Evolutionary conservation across 23 tunicate species (phyloP), one percentile per base, ranked within the genome.

Genomic region (Trididemnum miniatum): DNA sequence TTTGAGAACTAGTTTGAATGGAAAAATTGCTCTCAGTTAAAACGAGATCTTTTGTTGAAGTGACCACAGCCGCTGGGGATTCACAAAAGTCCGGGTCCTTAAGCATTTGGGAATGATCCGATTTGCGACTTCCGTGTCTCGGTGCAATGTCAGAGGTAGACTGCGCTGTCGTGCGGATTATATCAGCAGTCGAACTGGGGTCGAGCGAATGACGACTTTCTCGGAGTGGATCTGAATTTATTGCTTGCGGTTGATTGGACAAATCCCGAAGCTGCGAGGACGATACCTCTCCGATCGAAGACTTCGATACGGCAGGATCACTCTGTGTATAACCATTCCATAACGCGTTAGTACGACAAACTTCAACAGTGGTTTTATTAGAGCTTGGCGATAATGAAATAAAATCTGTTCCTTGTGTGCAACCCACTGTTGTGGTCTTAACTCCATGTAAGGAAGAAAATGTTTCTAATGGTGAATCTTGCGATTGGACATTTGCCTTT

Each of bases 81-180:
- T 77, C 82, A n/a, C 66, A 29, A 52, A 77, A 77, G 38, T 77
- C 82, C 4, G 82, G 82, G 31, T 77, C 82, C 28, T 54, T 32
- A 2, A 74, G 30, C 67, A 57, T 77, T 7, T 9, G 25, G 4
- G 65, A 34, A 29, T 77, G 82, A 29, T 31, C 82, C 5, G 82
- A 52, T 33, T 77, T 77, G 9, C 82, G 65, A 23, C 40, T 52
- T 23, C 31, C 20, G 38, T 77, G 66, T 2, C 67, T 35, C 9
- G 59, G 28, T 2, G 37, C 4, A 37, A 37, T 5, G 18, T 15
- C 75, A 31, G 37, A 33, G n/a, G 7, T 2, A 5, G 29, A 4
- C 23, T 20, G 28, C 24, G 69, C 25, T 15, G 27, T 15, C 24
- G 69, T 5, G 23, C 28, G 4, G 28, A 24, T 15, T 4, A 62